phyloP scores from a whole-genome alignment of 2,113 vertebrate genomes.

The Actenoides hombroni region DNA sequence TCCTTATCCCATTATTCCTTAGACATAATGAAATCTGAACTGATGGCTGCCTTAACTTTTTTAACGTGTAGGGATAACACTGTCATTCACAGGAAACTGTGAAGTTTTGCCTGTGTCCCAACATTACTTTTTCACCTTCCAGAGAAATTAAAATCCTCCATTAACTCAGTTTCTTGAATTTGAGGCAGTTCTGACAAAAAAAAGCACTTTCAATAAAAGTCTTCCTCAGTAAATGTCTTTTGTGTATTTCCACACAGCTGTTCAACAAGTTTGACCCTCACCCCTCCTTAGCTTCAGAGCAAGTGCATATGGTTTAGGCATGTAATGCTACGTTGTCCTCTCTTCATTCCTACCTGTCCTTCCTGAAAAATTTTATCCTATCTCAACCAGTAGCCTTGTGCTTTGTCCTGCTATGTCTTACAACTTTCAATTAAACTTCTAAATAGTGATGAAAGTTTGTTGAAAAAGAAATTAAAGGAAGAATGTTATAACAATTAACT shows the following conservation, averaged over 20 bases:
- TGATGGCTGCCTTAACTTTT: not conserved
- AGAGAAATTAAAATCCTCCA: not conserved
- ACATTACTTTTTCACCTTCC: not conserved
- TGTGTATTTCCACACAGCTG: not conserved
- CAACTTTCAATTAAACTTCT: not conserved
- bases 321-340: accelerated
- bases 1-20: not conserved
- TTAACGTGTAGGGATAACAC: not conserved
- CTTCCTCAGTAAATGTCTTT: not conserved
- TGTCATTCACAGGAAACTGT: not conserved
- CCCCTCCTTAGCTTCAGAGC: not conserved
- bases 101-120: not conserved
- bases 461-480: not conserved
- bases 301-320: accelerated
- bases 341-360: not conserved
- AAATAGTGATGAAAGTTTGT: not conserved
- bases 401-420: not conserved
- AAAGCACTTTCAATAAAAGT: not conserved
- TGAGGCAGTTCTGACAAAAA: not conserved
- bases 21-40: not conserved
- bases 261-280: not conserved
- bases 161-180: not conserved
- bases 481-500: not conserved
- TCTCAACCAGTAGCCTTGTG: not conserved
- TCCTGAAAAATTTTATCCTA: not conserved